Evolutionary conservation across 2,797 vertebrate genomes (phyloP), one percentile per base, ranked within the genome.

Genomic region (Neoniphon sammara): DNA sequence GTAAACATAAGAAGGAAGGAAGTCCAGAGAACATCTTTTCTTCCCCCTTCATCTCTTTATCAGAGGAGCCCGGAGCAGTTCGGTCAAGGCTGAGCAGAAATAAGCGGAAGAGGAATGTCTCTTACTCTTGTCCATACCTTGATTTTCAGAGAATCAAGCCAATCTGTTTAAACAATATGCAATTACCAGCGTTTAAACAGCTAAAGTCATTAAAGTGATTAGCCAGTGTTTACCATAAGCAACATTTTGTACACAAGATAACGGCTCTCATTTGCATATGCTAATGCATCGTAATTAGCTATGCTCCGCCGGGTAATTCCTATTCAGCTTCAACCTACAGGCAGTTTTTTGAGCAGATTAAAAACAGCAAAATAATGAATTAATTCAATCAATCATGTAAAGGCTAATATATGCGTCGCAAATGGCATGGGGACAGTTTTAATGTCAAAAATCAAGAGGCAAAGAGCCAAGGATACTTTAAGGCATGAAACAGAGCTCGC

Each of bases 201-300:
- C 92, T 93, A 91, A 92, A 93, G 90, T 92, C 44, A 85, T 91
- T 92, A 90, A 92, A 90, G 88, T 91, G 88, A 93, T 94, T 92
- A 92, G 88, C 88, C 75, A 62, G 80, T 93, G 89, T 94, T 94
- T 94, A 93, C 92, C 87, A 91, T 89, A 89, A 92, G 89, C 89
- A 91, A 89, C 91, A 91, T 91, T 94, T 89, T 92, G 89, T 91
- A 92, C 90, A 92, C 91, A 90, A 93, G 92, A 94, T 94, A 94
- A 91, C 87, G 18, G 30, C 20, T 12, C 76, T 90, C 82, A 94
- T 94, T 92, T 94, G 91, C 91, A 94, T 94, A 95, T 93, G 93
- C 89, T 92, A 94, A 94, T 94, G 80, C 80, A 63, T 47, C 73
- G 82, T 93, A 94, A 94, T 94, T 92, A 93, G 91, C 91, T 86